Evolutionary conservation across 2,888 invertebrate genomes (phyloP).

Genomic region (Cephonodes hylas): DNA sequence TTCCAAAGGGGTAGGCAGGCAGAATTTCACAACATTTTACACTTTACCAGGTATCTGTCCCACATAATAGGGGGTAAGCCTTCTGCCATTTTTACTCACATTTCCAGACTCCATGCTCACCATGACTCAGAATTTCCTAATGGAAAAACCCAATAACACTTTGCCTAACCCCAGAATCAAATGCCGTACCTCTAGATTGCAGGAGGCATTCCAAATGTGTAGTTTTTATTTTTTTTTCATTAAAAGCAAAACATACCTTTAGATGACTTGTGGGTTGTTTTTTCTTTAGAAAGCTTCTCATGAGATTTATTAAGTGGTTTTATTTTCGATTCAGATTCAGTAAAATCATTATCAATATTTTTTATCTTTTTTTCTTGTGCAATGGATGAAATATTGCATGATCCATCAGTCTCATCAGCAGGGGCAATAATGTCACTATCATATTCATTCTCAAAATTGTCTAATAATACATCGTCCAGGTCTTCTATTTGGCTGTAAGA

Average conservation of each 20-base stretch:
- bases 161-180: too few species aligned
- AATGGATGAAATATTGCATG: neutral
- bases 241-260: neutral
- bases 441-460: slow-evolving; percentile 45
- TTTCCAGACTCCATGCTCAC: too few species aligned
- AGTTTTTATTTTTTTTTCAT: neutral
- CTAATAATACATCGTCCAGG: slow-evolving; percentile 30
- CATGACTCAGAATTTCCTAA: too few species aligned
- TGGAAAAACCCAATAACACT: too few species aligned
- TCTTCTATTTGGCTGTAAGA: slow-evolving; percentile 72
- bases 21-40: too few species aligned
- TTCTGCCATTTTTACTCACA: too few species aligned
- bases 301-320: neutral
- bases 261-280: neutral
- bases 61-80: too few species aligned
- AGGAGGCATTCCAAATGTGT: slow-evolving; percentile 17
- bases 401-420: neutral
- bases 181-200: too few species aligned
- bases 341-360: too few species aligned
- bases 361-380: neutral
- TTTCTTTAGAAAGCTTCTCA: neutral
- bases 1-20: too few species aligned
- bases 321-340: neutral
- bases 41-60: too few species aligned
- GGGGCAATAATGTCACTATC: slow-evolving; percentile 42